Conservation (phyloP, 2,888 invertebrate genomes). For the Dyspetes luteomarginatus region DNA sequence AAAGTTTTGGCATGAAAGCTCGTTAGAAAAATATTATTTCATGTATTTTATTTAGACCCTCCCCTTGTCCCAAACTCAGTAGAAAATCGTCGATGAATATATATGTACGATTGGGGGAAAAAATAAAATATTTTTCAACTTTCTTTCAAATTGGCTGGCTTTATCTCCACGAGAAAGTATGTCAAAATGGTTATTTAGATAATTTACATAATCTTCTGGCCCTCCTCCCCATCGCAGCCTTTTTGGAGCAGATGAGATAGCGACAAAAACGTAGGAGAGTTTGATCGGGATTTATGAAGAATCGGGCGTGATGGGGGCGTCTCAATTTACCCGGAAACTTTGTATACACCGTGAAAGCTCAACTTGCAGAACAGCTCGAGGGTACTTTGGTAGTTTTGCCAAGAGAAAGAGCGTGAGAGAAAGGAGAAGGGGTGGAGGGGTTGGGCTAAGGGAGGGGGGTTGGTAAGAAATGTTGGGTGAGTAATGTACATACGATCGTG, state of each 20-base stretch:
- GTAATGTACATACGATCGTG: slow-evolving; percentile 52
- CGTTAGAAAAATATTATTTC: too few species aligned
- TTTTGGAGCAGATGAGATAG: neutral
- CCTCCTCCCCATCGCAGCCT: neutral
- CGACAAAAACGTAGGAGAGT: slow-evolving; percentile 17
- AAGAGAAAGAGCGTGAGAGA: neutral
- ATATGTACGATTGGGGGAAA: too few species aligned
- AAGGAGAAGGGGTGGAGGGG: neutral
- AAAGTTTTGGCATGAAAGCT: too few species aligned
- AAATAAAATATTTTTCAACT: neutral
- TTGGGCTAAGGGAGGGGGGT: neutral
- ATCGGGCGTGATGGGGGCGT: slow-evolving; percentile 25
- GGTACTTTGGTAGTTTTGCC: slow-evolving; percentile 37
- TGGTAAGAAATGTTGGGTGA: slow-evolving; percentile 26
- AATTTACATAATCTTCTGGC: slow-evolving; percentile 48
- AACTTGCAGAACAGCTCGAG: slow-evolving; percentile 45
- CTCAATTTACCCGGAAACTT: slow-evolving; percentile 51
- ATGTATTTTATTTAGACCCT: too few species aligned
- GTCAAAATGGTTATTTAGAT: slow-evolving; percentile 22
- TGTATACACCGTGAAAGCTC: slow-evolving; percentile 32
- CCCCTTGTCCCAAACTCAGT: too few species aligned
- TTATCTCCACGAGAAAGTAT: slow-evolving; percentile 2
- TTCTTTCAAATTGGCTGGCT: neutral
- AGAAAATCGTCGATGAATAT: too few species aligned
- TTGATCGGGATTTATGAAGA: slow-evolving; percentile 59